phyloP scores from a whole-genome alignment of 1,140 invertebrate genomes.

The Alviniconcha marisindica region DNA sequence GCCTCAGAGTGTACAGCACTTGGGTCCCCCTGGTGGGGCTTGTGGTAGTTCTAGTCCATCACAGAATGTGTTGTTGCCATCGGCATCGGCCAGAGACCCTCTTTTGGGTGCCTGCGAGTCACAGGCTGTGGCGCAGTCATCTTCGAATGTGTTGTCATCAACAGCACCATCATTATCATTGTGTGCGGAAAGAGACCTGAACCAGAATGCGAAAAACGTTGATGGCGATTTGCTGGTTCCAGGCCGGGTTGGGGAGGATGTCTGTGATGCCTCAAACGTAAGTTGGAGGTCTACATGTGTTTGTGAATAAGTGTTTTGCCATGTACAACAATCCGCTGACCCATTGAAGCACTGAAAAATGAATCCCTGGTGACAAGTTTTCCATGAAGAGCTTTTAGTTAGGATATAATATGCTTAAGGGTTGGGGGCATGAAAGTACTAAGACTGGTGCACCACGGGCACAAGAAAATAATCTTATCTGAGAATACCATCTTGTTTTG shows the following conservation, averaged over 20 bases:
- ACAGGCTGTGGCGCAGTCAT: background rate
- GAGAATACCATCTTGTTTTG: no score
- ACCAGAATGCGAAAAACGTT: constrained; percentile 29
- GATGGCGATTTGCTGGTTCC: background rate
- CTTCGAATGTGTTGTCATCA: constrained; percentile 12
- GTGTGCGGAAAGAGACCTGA: constrained; percentile 18
- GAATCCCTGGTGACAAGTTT: no score
- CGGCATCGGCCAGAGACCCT: constrained; percentile 23
- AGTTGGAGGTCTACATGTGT: no score
- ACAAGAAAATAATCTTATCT: no score
- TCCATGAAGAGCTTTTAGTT: no score
- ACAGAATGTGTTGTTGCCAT: background rate
- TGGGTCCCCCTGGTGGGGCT: background rate
- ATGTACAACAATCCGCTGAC: no score
- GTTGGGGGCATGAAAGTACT: no score
- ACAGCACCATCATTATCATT: background rate
- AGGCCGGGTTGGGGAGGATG: constrained; percentile 12
- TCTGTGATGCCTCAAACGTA: background rate
- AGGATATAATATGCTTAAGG: no score
- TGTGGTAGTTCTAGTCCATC: background rate
- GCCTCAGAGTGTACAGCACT: background rate
- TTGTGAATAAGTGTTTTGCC: no score
- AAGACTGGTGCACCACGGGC: no score
- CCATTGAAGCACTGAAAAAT: no score
- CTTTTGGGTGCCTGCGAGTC: constrained; percentile 15